Percentiles rank a stretch among this genome's conserved stretches.
phyloP scores from a whole-genome alignment of 2,113 vertebrate species.

The Spea multiplicata region DNA sequence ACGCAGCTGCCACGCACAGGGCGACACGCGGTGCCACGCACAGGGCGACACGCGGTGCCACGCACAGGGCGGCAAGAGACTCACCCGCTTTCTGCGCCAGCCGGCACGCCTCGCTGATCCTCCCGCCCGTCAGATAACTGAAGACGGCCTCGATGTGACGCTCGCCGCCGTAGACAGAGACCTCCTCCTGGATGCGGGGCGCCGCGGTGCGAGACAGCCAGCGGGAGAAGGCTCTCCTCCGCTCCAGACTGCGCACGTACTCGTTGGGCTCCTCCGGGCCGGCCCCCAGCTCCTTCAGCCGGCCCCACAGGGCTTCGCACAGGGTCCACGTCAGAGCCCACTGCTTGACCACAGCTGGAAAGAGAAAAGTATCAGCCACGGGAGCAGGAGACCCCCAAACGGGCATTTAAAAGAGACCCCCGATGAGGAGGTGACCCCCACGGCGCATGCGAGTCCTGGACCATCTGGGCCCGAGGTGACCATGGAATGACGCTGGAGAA shows the following conservation, averaged over 20 bases:
- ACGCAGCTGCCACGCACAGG: too few species aligned
- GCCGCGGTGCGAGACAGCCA: constrained; percentile 80
- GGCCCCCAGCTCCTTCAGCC: constrained; percentile 66
- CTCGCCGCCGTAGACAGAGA: constrained; percentile 59
- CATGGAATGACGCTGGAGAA: too few species aligned
- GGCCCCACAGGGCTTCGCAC: constrained; percentile 87
- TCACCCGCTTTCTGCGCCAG: constrained; percentile 85
- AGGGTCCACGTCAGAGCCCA: constrained; percentile 89
- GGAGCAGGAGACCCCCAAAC: neutral
- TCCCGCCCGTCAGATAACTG: constrained; percentile 86
- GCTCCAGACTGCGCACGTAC: constrained; percentile 76
- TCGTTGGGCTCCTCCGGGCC: constrained; percentile 60
- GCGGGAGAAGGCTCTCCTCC: constrained; percentile 79
- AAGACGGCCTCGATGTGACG: constrained; percentile 79
- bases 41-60: neutral
- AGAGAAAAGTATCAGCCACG: neutral
- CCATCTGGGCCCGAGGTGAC: too few species aligned
- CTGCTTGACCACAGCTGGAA: constrained; percentile 69
- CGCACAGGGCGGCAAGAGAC: neutral
- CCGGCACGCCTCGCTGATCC: constrained; percentile 84
- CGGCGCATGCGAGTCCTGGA: too few species aligned
- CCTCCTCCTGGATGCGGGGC: constrained; percentile 76
- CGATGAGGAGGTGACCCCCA: too few species aligned
- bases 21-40: too few species aligned
- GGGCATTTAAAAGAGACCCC: neutral